phyloP scores from a whole-genome alignment of 2,888 invertebrate species.

The Temnothorax rugatulus region DNA sequence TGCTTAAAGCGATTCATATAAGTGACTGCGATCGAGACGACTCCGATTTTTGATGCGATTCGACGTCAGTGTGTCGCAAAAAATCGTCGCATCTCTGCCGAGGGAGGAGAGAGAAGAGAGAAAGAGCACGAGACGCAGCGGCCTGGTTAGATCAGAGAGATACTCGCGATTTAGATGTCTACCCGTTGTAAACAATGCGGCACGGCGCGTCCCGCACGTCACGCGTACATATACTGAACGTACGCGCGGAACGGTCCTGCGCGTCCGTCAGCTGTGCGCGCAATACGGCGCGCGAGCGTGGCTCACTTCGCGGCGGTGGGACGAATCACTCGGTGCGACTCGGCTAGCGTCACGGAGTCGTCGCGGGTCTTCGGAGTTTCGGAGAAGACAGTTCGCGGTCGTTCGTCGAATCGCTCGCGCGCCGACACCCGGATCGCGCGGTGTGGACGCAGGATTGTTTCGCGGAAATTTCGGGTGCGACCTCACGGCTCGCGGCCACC shows the following conservation, averaged over 20 bases:
- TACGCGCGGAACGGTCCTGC: not conserved
- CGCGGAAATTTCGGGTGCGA: constrained; percentile 65
- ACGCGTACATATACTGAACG: not conserved
- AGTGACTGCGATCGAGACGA: not conserved
- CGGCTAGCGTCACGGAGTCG: constrained; percentile 62
- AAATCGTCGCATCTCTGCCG: too few species aligned
- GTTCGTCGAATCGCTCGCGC: not conserved
- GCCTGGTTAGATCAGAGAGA: too few species aligned
- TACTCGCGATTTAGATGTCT: too few species aligned
- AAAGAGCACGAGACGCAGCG: too few species aligned
- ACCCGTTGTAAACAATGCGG: too few species aligned
- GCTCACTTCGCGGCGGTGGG: constrained; percentile 66
- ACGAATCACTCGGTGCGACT: constrained; percentile 24
- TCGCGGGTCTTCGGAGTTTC: not conserved
- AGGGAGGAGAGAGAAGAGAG: too few species aligned
- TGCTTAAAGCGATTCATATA: not conserved
- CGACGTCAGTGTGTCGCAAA: too few species aligned
- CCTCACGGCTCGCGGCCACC: constrained; percentile 13
- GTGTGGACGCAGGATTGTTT: not conserved
- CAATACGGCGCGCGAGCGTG: constrained; percentile 42
- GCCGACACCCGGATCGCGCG: not conserved
- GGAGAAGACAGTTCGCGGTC: constrained; percentile 57
- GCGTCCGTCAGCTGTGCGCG: constrained; percentile 67
- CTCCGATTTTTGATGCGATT: not conserved
- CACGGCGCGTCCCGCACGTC: too few species aligned